Evolutionary conservation across 64 coral and sea anemone genomes (phyloP).

Genomic region (Exaiptasia diaphana): DNA sequence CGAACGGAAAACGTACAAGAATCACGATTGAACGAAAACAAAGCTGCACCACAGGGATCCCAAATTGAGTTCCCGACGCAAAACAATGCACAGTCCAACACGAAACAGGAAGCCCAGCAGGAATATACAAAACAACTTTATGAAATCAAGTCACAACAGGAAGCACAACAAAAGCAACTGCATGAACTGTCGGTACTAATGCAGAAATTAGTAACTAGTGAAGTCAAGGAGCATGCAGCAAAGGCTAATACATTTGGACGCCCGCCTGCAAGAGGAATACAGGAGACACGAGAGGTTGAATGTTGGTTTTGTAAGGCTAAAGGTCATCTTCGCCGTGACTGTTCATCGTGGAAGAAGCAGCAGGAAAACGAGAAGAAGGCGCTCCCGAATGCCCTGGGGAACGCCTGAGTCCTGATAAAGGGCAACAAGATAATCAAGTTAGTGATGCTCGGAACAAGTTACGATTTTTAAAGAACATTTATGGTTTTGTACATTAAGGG

Average conservation of each 20-base stretch:
- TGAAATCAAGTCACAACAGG: too few relatives aligned
- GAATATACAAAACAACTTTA: too few relatives aligned
- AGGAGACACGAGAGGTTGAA: neutral
- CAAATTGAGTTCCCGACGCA: too few relatives aligned
- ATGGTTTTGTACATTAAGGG: neutral
- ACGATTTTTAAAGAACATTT: neutral
- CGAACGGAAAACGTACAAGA: neutral
- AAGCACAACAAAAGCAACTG: neutral
- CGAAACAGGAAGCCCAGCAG: too few relatives aligned
- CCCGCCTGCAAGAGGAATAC: neutral
- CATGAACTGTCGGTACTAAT: neutral
- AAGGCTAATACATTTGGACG: neutral
- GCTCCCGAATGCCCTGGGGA: neutral
- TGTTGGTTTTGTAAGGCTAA: slow-evolving; percentile 18
- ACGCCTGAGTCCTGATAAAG: neutral
- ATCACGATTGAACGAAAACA: too few relatives aligned
- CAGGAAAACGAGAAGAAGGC: slow-evolving; percentile 20
- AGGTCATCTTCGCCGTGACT: slow-evolving; percentile 10
- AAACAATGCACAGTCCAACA: too few relatives aligned
- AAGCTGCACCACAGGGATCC: too few relatives aligned
- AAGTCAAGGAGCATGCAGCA: neutral
- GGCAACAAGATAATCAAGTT: neutral
- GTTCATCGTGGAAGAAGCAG: neutral
- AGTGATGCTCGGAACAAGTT: neutral
- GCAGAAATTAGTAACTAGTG: too few relatives aligned